phyloP scores from a whole-genome alignment of 2,113 vertebrate genomes.

The Nerophis lumbriciformis region DNA sequence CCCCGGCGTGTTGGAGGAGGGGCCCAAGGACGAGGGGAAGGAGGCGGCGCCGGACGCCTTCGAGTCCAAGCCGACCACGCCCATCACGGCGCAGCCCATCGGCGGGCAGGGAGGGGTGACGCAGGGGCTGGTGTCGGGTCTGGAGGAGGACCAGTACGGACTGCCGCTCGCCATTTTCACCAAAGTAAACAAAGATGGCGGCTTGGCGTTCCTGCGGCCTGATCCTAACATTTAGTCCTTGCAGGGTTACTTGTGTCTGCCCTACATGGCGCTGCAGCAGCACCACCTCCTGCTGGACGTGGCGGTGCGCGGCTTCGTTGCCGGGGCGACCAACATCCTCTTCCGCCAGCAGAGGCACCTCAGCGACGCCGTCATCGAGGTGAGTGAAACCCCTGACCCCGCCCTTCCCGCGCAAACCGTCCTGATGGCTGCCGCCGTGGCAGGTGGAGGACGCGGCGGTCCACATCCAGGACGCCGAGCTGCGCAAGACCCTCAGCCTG shows the following conservation, averaged over 20 bases:
- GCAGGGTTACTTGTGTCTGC: constrained; percentile 94
- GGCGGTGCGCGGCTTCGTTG: constrained; percentile 87
- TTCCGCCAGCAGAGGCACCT: constrained; percentile 95
- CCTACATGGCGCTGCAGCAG: constrained; percentile 97
- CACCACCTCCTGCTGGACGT: constrained; percentile 95
- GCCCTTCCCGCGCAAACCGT: no score
- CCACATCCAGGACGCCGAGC: constrained; percentile 89
- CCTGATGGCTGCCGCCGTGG: background rate
- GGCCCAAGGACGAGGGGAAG: constrained; percentile 50
- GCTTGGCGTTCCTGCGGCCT: background rate
- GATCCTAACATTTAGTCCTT: background rate
- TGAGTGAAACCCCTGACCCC: constrained; percentile 40
- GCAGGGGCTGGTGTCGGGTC: constrained; percentile 85
- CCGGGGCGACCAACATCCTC: constrained; percentile 94
- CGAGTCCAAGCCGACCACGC: constrained; percentile 56
- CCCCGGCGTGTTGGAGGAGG: constrained; percentile 80
- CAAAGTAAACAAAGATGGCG: constrained; percentile 74
- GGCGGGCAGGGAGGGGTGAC: constrained; percentile 57
- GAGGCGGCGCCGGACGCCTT: constrained; percentile 47
- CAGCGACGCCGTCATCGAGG: constrained; percentile 90
- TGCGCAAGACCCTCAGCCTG: constrained; percentile 81
- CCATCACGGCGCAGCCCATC: constrained; percentile 78
- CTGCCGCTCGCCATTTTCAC: constrained; percentile 91
- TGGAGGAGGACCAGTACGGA: constrained; percentile 92
- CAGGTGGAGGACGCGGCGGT: constrained; percentile 89